Evolutionary conservation across 2,888 invertebrate genomes (phyloP), one percentile per base, ranked within the genome.

Genomic region (Acrobasis repandana): DNA sequence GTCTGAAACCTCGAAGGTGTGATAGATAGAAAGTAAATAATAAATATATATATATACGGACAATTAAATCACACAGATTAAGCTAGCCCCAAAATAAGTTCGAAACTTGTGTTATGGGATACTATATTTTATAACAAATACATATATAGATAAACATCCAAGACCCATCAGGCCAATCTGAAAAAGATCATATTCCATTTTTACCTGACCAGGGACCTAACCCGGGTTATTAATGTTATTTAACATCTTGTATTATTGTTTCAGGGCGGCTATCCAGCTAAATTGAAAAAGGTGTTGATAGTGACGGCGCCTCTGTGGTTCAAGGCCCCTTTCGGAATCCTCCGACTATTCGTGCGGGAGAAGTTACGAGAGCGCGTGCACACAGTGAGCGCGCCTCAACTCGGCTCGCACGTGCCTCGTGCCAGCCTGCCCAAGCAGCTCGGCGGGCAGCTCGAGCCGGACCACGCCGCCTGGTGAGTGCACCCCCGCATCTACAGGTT

Each of bases 251-350:
- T 43, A 14, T 38, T 38, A 38, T 84, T 82, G 80, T 82, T 80
- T 0, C 93, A 98, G 98, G 98, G 98, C 74, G 98, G 97, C 60
- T 99, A 98, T 93, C 99, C 99, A 71, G 99, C 99, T 34, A 96
- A 98, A 79, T 92, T 99, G 81, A 98, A 98, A 91, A 98, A 98
- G 91, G 98, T 99, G 70, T 93, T 99, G 66, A 98, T 99, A 82
- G 98, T 98, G 74, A 98, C 98, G 66, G 98, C 99, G 56, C 99
- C 99, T 60, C 93, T 99, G 82, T 99, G 99, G 99, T 99, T 99
- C 91, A 98, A 98, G 90, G 98, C 98, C 63, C 98, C 99, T 0
- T 99, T 98, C 90, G 97, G 98, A 82, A 98, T 99, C 79, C 94
- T 99, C 60, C 95, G 98, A 60, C 93, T 99, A 74, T 99, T 99